These are phyloP conservation scores for Temnothorax nylanderi DNA, from an alignment of 1,140 invertebrate genomes.

Conservation along the genomic window DNA sequence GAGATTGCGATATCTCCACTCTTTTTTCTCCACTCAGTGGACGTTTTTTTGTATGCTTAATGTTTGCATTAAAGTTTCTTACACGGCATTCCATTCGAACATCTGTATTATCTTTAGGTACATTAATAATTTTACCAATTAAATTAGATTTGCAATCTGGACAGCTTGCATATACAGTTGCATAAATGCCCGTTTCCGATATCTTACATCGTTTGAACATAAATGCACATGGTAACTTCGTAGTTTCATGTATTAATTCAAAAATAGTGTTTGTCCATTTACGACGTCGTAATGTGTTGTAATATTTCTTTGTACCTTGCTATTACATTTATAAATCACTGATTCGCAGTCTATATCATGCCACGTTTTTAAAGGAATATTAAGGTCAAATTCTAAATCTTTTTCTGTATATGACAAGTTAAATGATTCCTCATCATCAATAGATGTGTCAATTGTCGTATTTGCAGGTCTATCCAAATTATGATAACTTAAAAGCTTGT, in stretches of 20 bases:
- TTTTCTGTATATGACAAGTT: neutral
- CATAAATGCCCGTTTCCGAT: constrained; percentile 10
- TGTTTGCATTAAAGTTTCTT: neutral
- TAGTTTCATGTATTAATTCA: neutral
- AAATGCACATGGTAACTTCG: neutral
- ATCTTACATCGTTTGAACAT: constrained; percentile 29
- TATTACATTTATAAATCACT: constrained; percentile 11
- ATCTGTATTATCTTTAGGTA: neutral
- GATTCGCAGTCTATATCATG: neutral
- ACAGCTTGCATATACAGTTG: constrained; percentile 14
- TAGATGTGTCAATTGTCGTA: neutral
- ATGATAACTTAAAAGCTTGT: neutral
- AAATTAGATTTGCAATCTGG: constrained; percentile 19
- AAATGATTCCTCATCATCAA: neutral
- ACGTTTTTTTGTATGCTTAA: neutral
- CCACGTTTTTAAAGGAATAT: constrained; percentile 17
- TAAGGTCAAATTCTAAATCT: neutral
- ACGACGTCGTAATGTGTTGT: neutral
- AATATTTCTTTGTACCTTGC: constrained; percentile 1
- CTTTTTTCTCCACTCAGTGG: neutral
- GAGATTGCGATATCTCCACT: constrained; percentile 16
- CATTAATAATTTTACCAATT: constrained; percentile 32
- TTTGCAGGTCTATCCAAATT: neutral
- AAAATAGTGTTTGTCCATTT: constrained; percentile 12
- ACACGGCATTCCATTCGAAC: neutral